Base-by-base conservation (phyloP, 2,113 vertebrate species). In the Heteronetta atricapilla region DNA sequence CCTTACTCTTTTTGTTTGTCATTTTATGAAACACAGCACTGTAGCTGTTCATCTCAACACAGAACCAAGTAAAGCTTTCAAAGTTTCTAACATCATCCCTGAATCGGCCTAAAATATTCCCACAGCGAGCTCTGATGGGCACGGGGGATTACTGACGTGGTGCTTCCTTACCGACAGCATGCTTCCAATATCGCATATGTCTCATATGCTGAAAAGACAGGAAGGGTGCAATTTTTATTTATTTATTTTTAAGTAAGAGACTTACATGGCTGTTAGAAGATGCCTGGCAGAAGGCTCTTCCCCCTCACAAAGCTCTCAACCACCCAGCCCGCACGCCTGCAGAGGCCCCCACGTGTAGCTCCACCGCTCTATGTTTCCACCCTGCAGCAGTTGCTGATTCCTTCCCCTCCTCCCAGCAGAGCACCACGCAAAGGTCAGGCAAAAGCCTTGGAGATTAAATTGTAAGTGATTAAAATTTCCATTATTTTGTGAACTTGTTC, bases 401-500 rank as follows among this genome's bases (percentile, higher is more conserved):
- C 79, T 77, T 84, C 40, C 66, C 67, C 62, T 89, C 52, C 74
- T 88, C 79, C 56, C 90, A 94, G 46, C 17, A 83, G 33, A 94
- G 74, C 67, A 90, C 33, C 77, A 91, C 0, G 1, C 50, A 95
- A 94, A 95, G 91, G 83, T 95, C 93, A 97, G 48, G 77, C 36
- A 96, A 96, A 96, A 94, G n/a, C 87, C 92, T 94, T 76, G 56
- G 82, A 97, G 90, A 97, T 97, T 96, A 95, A 95, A 95, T 53
- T 93, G 56, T 80, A 84, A 97, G 91, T 95, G 95, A 96, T 97
- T 96, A 97, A 95, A 96, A 96, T 90, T 95, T 97, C 87, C 90
- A 95, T 96, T 97, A 96, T 95, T 95, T 96, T 91, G 85, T 86
- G 94, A 96, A 97, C 91, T 93, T 87, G 88, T 90, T 97, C 56